Base-by-base conservation (phyloP, 2,888 invertebrate species). In the Hydraecia micacea region DNA sequence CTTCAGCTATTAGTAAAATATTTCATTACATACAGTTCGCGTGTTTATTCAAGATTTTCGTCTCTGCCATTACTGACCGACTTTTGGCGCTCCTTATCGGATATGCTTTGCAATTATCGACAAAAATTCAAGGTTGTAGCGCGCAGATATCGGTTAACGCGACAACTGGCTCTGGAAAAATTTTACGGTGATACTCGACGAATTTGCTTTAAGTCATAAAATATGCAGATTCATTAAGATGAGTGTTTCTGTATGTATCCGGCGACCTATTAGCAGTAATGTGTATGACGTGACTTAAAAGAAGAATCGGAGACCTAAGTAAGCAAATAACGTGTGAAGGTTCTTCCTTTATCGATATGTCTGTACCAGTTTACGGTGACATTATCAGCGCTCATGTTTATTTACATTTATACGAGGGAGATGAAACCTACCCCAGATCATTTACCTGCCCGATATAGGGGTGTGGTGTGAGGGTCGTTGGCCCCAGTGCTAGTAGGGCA, bases 391-490 rank as follows among this genome's bases (percentile, higher is more conserved):
- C 65, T 75, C 66, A 39, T 85, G 80, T 85, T 88, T 86, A 87
- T 87, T 86, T 82, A 85, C 73, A 79, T 82, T 67, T 6, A 36
- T 55, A 67, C 60, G 77, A 81, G 80, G 36, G 74, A 87, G 86
- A 85, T 89, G 84, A 87, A 87, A 85, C 82, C 90, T 78, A 86
- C 88, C 91, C 92, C 84, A 84, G 84, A 81, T 90, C 81, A 86
- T 88, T 87, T 89, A 91, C 90, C 90, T 92, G 90, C 75, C 58
- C 83, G 72, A 84, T 80, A 74, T 87, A 89, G 90, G 93, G 92
- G 91, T 91, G 91, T 86, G 88, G 88, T 76, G 82, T 77, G 69
- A 86, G 89, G 93, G 92, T 93, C 93, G 91, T 91, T 91, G 94
- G 83, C 93, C 94, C 87, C 90, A 88, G 85, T 89, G 82, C 88